phyloP scores from a whole-genome alignment of 2,888 invertebrate species.

The Hetaerina titia region DNA sequence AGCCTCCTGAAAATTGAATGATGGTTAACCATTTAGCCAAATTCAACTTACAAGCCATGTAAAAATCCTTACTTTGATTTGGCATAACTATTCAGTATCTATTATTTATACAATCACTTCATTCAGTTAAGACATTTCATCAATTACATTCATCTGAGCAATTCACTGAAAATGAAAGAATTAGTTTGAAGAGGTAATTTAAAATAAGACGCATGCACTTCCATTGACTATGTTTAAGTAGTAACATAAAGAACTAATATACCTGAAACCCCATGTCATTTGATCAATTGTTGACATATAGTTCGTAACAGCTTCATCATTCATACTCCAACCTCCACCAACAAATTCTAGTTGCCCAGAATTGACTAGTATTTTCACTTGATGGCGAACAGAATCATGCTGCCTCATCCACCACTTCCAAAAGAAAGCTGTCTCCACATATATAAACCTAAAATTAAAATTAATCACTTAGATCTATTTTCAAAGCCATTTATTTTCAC shows the following conservation, averaged over 20 bases:
- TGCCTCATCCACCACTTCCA: conserved; percentile 91
- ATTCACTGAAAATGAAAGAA: too few species aligned
- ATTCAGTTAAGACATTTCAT: too few species aligned
- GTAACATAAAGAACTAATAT: not conserved
- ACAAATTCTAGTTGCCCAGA: conserved; percentile 85
- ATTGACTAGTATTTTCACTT: conserved; percentile 81
- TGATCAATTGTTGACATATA: conserved; percentile 88
- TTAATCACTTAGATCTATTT: too few species aligned
- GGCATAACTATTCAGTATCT: too few species aligned
- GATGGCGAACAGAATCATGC: conserved; percentile 78
- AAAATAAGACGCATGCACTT: too few species aligned
- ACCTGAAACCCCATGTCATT: conserved; percentile 87
- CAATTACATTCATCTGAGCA: too few species aligned
- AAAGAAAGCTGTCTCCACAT: conserved; percentile 92
- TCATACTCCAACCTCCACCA: conserved; percentile 91
- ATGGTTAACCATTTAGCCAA: not conserved
- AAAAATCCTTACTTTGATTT: too few species aligned
- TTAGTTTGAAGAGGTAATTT: too few species aligned
- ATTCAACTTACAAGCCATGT: not conserved
- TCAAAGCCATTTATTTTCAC: not conserved
- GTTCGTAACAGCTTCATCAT: conserved; percentile 87
- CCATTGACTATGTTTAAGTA: too few species aligned
- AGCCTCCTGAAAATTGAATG: conserved; percentile 75
- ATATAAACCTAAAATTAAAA: conserved; percentile 85
- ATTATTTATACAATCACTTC: too few species aligned